These are phyloP conservation scores for Prosapia bicincta DNA, from an alignment of 2,888 invertebrate species.

Conservation along the genomic window DNA sequence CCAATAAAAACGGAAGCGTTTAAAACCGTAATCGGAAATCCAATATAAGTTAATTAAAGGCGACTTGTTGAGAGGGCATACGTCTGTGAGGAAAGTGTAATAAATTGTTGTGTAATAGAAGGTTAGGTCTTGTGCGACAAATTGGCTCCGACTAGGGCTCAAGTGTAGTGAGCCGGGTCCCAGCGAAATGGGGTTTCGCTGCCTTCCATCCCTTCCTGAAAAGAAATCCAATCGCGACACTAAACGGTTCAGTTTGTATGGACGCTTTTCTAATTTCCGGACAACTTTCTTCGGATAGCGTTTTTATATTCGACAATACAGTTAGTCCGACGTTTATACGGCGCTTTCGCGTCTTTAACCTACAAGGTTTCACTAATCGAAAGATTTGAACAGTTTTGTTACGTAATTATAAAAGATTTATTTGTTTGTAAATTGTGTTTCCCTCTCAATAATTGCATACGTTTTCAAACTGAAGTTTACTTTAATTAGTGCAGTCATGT, in stretches of 20 bases:
- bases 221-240: conserved; percentile 21
- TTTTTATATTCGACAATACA: too few species aligned
- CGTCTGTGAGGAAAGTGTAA: neutral
- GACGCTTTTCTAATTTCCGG: conserved; percentile 18
- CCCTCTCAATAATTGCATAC: too few species aligned
- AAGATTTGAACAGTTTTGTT: too few species aligned
- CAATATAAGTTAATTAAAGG: neutral
- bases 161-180: neutral
- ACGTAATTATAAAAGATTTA: too few species aligned
- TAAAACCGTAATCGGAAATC: neutral
- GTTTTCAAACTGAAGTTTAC: too few species aligned
- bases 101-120: neutral
- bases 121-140: neutral
- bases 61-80: neutral
- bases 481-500: too few species aligned
- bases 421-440: too few species aligned
- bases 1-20: neutral
- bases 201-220: neutral
- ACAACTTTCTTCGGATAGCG: neutral
- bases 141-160: neutral
- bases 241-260: conserved; percentile 22
- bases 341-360: too few species aligned
- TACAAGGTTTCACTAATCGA: too few species aligned
- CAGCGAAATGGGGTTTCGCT: neutral
- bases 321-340: too few species aligned